Evolutionary conservation across 92 coral and sea anemone species (phyloP), one percentile per base, ranked within the genome.

Genomic region (Siderastrea radians): DNA sequence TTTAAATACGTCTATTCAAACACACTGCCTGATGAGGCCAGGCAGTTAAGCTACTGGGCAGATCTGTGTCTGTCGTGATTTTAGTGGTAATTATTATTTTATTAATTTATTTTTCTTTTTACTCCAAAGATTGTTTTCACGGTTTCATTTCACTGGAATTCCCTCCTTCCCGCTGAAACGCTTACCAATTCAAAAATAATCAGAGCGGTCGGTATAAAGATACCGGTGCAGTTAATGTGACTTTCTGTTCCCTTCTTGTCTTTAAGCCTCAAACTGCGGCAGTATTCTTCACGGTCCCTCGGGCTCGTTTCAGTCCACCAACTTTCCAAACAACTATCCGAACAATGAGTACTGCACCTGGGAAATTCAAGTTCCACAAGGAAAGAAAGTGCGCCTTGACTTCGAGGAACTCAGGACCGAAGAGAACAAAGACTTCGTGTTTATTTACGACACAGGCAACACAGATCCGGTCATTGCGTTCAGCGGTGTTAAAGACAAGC

Each of bases 321-420:
- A 97, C 81, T 97, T 93, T 88, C 99, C 99, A 49, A 94, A 94
- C 80, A 85, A 94, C 77, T 98, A 98, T 75, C 91, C 86, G 5
- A 87, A 89, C 94, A 92, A 98, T 82, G 95, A 95, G 67, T 98
- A 98, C 89, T 98, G 99, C 64, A 98, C 99, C 4, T 98, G 99
- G 99, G 91, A 98, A 55, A 95, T 98, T 65, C 92, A 89, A 17
- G 99, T 98, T 5, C 98, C 99, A 1, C 78, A 68, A n/a, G 99
- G 99, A 13, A 98, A 95, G 78, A 96, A 95, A 79, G 95, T 98
- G 8, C 94, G 94, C 16, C 82, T 98, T 26, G 96, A 92, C 59
- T 98, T 98, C 78, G 71, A 88, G 15, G 98, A 94, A 75, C 75
- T 98, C 61, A 90, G 95, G 58, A 98, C 98, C 14, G 99, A 98